Percentiles rank a stretch among this genome's conserved stretches.
These are phyloP conservation scores for Brachypteracias leptosomus DNA, from an alignment of 2,113 vertebrate species.

Conservation along the genomic window DNA sequence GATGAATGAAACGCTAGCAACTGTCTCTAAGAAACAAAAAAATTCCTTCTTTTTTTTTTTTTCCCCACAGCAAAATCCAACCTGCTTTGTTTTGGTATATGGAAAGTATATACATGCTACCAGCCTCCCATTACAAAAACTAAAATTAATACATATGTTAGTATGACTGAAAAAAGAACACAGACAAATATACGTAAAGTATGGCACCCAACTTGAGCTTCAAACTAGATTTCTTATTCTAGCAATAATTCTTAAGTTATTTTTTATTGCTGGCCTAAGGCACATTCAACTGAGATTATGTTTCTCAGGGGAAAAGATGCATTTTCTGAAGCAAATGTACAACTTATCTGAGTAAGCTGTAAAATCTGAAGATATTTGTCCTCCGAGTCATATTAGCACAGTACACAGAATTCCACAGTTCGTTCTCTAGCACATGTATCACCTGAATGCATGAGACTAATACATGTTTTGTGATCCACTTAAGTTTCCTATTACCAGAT, in stretches of 20 bases:
- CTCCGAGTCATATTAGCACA: not conserved
- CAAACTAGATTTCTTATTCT: not conserved
- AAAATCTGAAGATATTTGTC: not conserved
- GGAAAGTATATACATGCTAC: not conserved
- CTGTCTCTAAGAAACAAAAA: not conserved
- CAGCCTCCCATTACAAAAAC: not conserved
- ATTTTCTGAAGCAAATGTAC: not conserved
- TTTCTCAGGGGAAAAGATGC: not conserved
- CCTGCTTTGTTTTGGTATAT: not conserved
- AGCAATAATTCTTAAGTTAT: not conserved
- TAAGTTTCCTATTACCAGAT: not conserved
- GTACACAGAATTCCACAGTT: not conserved
- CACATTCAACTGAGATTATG: not conserved
- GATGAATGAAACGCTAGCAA: accelerated
- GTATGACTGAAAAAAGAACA: not conserved
- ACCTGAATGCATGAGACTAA: not conserved
- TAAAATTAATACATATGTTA: not conserved
- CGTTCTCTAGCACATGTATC: not conserved
- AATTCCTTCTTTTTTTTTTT: not conserved
- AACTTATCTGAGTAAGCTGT: not conserved
- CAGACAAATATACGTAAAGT: not conserved
- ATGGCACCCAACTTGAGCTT: not conserved
- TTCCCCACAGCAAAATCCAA: not conserved
- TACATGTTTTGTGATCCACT: not conserved
- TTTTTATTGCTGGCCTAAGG: not conserved